Evolutionary conservation across 2,797 vertebrate genomes (phyloP), one percentile per base, ranked within the genome.

Genomic region (Sebastiscus tertius): DNA sequence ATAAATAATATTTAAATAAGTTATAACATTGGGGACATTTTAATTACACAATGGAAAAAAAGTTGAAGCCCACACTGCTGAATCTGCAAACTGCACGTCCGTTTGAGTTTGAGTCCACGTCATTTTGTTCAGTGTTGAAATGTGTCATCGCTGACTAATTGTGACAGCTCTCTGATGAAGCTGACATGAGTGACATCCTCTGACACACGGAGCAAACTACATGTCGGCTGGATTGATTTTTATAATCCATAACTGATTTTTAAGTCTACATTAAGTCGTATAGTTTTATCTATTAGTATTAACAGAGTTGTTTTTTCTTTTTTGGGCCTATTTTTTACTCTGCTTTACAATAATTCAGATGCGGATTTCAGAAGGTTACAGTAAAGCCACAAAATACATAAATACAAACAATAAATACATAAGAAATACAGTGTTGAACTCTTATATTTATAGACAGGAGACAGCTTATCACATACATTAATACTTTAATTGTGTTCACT

Each of bases 181-280:
- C 8, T 52, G 29, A 46, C 1, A 13, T 31, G 68, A 81, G 78
- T 14, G 90, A 91, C 91, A 91, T 89, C 91, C 18, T 24, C 80
- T 89, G 91, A 85, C 89, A 52, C 60, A 66, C 4, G 2, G 4
- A 31, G 39, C 59, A 74, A 79, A 92, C 85, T 87, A 34, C 90
- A 91, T 31, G n/a, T 36, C 10, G 13, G 8, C 8, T 58, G 5
- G 4, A 34, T 18, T 20, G 4, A 14, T 18, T 31, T 22, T 67
- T 16, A 26, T 60, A 4, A 42, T 24, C 6, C 0, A 16, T 2
- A n/a, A n/a, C 1, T 65, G 6, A 24, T 20, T 14, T 26, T 24
- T 18, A 8, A 24, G 27, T 56, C 6, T 29, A 22, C 1, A 24
- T 11, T 8, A 33, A n/a, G 31, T 34, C 31, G 4, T 4, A n/a